phyloP scores from a whole-genome alignment of 2,888 invertebrate genomes.

The Luperina nickerlii region DNA sequence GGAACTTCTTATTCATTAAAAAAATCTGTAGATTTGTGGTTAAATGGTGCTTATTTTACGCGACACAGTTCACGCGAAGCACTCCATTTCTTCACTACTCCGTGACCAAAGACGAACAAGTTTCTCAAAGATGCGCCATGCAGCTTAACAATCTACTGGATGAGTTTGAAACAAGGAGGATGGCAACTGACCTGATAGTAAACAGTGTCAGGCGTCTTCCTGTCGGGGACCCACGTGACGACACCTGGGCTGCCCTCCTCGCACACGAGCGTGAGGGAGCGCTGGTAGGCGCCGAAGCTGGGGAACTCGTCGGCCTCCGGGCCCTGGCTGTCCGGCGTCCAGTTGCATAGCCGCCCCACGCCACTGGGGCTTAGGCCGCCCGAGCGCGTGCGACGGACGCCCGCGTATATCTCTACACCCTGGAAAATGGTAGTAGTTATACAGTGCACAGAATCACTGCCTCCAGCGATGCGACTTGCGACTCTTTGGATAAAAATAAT shows the following conservation, averaged over 20 bases:
- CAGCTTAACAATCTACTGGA: neutral
- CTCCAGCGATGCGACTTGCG: neutral
- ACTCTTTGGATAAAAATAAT: neutral
- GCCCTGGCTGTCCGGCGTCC: conserved; percentile 94
- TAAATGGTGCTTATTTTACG: neutral
- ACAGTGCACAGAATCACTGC: neutral
- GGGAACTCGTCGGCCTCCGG: conserved; percentile 95
- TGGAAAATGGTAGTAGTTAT: conserved; percentile 70
- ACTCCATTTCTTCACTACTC: conserved; percentile 12
- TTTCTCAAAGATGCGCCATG: conserved; percentile 14
- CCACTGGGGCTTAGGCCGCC: conserved; percentile 94
- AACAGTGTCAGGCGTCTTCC: conserved; percentile 96
- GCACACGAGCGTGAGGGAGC: conserved; percentile 95
- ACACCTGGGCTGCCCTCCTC: conserved; percentile 96
- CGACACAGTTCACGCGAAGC: neutral
- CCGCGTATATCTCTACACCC: conserved; percentile 95
- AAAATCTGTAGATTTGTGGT: neutral
- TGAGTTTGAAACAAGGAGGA: neutral
- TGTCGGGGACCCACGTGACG: conserved; percentile 96
- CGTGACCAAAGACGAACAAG: neutral
- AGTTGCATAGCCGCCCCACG: conserved; percentile 96
- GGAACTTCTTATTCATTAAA: neutral
- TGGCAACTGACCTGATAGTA: conserved; percentile 94
- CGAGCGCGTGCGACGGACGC: conserved; percentile 92
- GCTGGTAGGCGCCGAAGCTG: conserved; percentile 97